Conservation (phyloP, 2,797 vertebrate genomes). For the Eulemur albifrons region DNA sequence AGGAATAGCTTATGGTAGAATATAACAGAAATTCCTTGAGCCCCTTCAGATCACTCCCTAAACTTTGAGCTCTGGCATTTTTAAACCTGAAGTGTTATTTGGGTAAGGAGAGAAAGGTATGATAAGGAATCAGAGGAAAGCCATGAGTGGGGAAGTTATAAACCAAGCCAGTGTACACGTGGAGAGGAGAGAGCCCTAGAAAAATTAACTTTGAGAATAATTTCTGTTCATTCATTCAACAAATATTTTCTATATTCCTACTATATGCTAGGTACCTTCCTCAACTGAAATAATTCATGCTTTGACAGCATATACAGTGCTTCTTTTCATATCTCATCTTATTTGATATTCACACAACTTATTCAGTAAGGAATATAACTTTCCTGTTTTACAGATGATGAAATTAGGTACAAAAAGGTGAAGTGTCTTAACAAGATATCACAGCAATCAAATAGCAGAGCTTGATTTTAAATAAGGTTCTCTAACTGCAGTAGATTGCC, state of each 20-base stretch:
- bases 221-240: background rate
- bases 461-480: slow-evolving; percentile 23
- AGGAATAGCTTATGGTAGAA: background rate
- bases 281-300: background rate
- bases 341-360: slow-evolving; percentile 8
- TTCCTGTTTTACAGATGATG: slow-evolving; percentile 52
- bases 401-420: slow-evolving; percentile 39
- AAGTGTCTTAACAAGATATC: slow-evolving; percentile 26
- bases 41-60: background rate
- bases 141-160: background rate
- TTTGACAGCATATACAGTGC: background rate
- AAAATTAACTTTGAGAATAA: background rate
- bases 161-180: background rate
- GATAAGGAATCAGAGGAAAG: background rate
- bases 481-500: background rate
- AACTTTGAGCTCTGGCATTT: background rate
- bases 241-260: background rate
- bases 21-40: background rate
- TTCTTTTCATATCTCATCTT: background rate
- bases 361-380: slow-evolving; percentile 34
- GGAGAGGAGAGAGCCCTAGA: background rate
- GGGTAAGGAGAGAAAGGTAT: background rate
- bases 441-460: slow-evolving; percentile 3
- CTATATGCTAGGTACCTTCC: background rate
- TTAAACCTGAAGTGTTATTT: background rate